Base-by-base conservation (phyloP, 2,797 vertebrate species). In the Myotis planiceps region DNA sequence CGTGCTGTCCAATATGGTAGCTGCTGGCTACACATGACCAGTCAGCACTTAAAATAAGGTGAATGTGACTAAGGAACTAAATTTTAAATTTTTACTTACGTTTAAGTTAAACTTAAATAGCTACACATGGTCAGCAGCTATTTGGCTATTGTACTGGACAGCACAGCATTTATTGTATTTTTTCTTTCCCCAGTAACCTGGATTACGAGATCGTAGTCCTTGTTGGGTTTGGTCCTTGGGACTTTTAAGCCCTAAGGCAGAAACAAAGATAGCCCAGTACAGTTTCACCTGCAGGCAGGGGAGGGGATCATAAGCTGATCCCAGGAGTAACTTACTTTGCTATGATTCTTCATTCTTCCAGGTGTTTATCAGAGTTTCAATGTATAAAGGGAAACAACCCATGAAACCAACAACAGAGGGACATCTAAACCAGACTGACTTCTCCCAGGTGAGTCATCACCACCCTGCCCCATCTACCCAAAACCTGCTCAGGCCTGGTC, bases 101-200 rank as follows among this genome's bases (percentile, higher is more conserved):
- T 75, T 85, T 74, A 39, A 94, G 15, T 53, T 78, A 78, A 96
- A 90, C 34, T 94, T 53, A 71, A 94, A 80, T 29, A 80, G 74
- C 45, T 58, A 49, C 45, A 69, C 2, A 0, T 79, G 74, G 78
- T 19, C 58, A 69, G 79, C 34, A 16, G 80, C 74, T 89, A n/a
- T 69, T 32, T 49, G 68, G 53, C 68, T 25, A 21, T 3, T 74
- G 34, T 15, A 14, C 4, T 19, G 13, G 58, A 66, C 13, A 42
- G 45, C 5, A 3, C 25, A 74, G 60, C 45, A 34, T 83, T 27
- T 53, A 49, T 1, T 4, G 49, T 45, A 14, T 47, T 90, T 80
- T 49, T 60, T 63, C 39, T 34, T 78, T 66, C 47, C 69, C n/a
- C 25, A 55, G 66, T 34, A 37, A 84, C 63, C 65, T 68, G 25